Base-by-base conservation (phyloP, 2,888 invertebrate genomes). In the Acanthococcus lagerstroemiae region DNA sequence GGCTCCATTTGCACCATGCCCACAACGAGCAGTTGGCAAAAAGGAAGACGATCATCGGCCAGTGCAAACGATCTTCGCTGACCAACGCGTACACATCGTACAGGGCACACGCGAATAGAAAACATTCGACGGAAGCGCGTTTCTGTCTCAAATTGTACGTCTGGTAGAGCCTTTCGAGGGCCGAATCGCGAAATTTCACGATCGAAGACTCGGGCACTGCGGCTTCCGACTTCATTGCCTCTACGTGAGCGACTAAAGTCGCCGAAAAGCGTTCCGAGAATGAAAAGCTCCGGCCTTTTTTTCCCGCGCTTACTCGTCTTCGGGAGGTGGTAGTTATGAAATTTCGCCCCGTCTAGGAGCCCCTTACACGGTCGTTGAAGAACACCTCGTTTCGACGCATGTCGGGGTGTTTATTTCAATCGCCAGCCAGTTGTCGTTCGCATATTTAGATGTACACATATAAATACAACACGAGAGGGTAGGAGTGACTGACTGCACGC, bases 81-180 rank as follows among this genome's bases (percentile, higher is more conserved):
- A 69, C 58, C 56, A 66, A 54, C 48, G 68, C 81, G 77, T 83
- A 85, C 52, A 82, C 74, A 72, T 84, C 84, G 75, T 84, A 84
- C 61, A 85, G 76, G n/a, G 85, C 78, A 56, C 84, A 83, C 60
- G 84, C 81, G 45, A 83, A 76, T 19, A 86, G 78, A 75, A 86
- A 87, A 76, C 85, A 84, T 74, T 83, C 82, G 50, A 87, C 77
- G 30, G 86, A 87, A 55, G 83, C 82, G 55, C 86, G 80, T 72
- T 86, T 83, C 74, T 87, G 87, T 72, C 86, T 84, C 54, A 84
- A 80, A 72, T 84, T 84, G 75, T 87, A 87, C 69, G 83, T 83
- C 71, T 84, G 84, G 74, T 87, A 88, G 4, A 87, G 79, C 72
- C 81, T 81, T 73, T 87, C 86, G 70, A 87, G 78, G 58, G 84